phyloP scores from a whole-genome alignment of 2,888 invertebrate species.

The Mystacides longicornis region DNA sequence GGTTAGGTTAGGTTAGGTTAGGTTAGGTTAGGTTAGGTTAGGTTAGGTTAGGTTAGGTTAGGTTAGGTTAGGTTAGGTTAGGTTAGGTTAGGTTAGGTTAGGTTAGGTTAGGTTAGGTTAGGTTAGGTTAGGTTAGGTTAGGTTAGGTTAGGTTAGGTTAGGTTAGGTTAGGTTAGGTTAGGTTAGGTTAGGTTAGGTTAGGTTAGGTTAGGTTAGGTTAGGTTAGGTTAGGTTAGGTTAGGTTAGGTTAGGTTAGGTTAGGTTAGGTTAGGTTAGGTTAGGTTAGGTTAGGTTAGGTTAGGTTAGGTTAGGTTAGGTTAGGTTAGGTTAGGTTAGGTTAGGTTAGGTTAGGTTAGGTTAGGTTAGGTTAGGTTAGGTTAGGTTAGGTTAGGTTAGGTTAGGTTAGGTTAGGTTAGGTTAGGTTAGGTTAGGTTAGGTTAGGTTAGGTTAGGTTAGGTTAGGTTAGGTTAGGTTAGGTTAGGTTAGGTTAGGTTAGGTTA shows the following conservation, averaged over 20 bases:
- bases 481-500: conserved; percentile 11
- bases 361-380: conserved; percentile 7
- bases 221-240: conserved; percentile 7
- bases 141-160: conserved; percentile 6
- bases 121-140: conserved; percentile 6
- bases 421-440: conserved; percentile 6
- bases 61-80: conserved; percentile 11
- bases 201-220: conserved; percentile 11
- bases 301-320: conserved; percentile 7
- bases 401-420: conserved; percentile 6
- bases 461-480: conserved; percentile 8
- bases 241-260: conserved; percentile 1
- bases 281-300: conserved; percentile 6
- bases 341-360: conserved; percentile 11
- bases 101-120: conserved; percentile 1
- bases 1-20: conserved; percentile 6
- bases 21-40: conserved; percentile 7
- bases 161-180: conserved; percentile 7
- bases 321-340: conserved; percentile 8
- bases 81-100: conserved; percentile 7
- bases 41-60: conserved; percentile 8
- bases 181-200: conserved; percentile 8
- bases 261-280: conserved; percentile 6
- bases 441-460: conserved; percentile 7
- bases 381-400: conserved; percentile 1